phyloP scores from a whole-genome alignment of 2,113 vertebrate species.

The Origma solitaria region DNA sequence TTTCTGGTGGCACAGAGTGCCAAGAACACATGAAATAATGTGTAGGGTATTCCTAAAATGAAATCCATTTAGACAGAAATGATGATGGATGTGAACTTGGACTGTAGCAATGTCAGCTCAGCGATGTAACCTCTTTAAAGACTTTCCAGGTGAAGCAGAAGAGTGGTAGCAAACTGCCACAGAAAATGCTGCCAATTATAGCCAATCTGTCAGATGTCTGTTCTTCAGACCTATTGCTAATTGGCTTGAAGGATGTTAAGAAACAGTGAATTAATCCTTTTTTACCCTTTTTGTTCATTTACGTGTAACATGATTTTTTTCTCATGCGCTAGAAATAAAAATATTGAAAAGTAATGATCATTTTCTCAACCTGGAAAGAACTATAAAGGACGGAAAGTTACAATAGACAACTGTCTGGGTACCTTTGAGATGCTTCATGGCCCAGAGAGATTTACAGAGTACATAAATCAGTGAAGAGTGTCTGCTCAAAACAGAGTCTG shows the following conservation, averaged over 20 bases:
- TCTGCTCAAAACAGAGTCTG: neutral
- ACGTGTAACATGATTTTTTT: neutral
- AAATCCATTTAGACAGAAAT: neutral
- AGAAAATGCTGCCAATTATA: neutral
- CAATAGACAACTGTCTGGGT: neutral
- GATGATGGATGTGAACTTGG: neutral
- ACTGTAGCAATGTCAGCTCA: neutral
- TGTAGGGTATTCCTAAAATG: neutral
- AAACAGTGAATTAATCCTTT: neutral
- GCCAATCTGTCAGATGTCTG: neutral
- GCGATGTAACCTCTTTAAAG: neutral
- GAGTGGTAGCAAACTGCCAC: neutral
- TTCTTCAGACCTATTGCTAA: neutral
- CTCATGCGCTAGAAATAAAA: neutral
- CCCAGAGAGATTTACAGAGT: neutral
- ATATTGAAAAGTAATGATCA: neutral
- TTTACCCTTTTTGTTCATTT: neutral
- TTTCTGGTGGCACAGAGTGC: neutral
- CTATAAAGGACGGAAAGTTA: neutral
- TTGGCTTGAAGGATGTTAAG: neutral
- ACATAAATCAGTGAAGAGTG: neutral
- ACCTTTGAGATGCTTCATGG: neutral
- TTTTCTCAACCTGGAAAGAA: neutral
- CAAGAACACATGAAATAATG: neutral
- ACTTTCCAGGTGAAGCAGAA: constrained; percentile 26